Conservation (phyloP, 2,797 vertebrate species). For the Spheniscus humboldti region DNA sequence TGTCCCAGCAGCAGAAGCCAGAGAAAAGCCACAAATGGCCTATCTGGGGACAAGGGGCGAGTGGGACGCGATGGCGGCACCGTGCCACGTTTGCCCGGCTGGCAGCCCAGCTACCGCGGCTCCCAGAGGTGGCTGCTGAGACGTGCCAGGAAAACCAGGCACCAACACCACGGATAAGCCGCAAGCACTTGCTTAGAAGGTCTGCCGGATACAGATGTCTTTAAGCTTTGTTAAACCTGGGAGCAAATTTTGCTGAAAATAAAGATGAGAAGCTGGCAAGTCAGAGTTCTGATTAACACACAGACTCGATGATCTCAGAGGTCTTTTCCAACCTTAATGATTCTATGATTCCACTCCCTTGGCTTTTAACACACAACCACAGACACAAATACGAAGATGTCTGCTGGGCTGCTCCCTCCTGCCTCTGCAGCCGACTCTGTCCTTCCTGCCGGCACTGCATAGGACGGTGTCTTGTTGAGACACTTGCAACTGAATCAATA, state of each 20-base stretch:
- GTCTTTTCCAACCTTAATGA: too few relatives aligned
- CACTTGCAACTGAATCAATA: background rate
- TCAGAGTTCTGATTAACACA: background rate
- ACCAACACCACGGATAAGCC: background rate
- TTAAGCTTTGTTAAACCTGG: background rate
- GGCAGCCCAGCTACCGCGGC: background rate
- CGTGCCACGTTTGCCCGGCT: accelerated
- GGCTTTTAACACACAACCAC: background rate
- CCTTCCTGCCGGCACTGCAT: background rate
- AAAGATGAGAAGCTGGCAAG: background rate
- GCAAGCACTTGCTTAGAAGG: background rate
- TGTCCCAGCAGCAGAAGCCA: background rate
- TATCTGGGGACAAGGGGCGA: background rate
- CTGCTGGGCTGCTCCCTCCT: background rate
- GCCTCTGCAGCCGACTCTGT: background rate
- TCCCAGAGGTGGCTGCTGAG: background rate
- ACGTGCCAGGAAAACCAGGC: background rate
- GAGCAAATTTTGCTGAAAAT: background rate
- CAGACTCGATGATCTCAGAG: background rate
- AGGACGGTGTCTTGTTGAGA: background rate
- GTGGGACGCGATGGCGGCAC: accelerated
- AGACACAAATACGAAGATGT: accelerated
- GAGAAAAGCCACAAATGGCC: accelerated
- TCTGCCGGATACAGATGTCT: background rate
- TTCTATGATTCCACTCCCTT: background rate